Evolutionary conservation across 2,113 vertebrate genomes (phyloP).

Genomic region (Probosciger aterrimus): DNA sequence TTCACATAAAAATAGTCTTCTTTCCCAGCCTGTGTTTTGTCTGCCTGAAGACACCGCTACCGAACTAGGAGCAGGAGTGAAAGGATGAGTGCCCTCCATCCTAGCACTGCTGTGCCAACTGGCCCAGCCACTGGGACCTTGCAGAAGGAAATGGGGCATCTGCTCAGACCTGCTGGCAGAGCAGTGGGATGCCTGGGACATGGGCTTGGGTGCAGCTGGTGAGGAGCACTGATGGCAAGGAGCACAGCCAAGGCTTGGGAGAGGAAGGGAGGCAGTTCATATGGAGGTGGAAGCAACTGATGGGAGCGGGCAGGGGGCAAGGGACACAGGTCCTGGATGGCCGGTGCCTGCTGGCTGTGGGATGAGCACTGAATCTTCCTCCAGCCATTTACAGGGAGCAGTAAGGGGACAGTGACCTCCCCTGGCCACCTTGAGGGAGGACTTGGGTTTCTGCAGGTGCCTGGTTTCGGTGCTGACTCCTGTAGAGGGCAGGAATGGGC

Average conservation of each 20-base stretch:
- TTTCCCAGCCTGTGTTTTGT: background rate
- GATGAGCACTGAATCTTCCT: background rate
- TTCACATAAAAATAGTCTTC: background rate
- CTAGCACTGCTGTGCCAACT: background rate
- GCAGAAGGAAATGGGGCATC: background rate
- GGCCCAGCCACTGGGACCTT: background rate
- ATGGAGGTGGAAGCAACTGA: background rate
- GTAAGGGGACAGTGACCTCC: background rate
- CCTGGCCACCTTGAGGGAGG: background rate
- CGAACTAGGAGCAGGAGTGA: background rate
- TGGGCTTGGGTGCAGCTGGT: background rate
- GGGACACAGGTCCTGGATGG: background rate
- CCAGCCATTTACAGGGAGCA: background rate
- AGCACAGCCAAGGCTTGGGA: accelerated
- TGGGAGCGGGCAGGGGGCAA: background rate
- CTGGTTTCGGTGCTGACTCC: background rate
- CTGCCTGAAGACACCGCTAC: background rate
- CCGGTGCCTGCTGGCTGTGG: background rate
- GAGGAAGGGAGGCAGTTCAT: background rate
- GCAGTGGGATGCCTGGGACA: background rate
- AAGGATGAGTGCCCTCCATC: background rate
- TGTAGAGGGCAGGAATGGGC: background rate
- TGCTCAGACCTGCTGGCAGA: background rate
- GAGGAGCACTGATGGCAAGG: background rate
- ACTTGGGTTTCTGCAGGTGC: background rate